Evolutionary conservation across 1,140 invertebrate genomes (phyloP).

Genomic region (Ceratina japonica): DNA sequence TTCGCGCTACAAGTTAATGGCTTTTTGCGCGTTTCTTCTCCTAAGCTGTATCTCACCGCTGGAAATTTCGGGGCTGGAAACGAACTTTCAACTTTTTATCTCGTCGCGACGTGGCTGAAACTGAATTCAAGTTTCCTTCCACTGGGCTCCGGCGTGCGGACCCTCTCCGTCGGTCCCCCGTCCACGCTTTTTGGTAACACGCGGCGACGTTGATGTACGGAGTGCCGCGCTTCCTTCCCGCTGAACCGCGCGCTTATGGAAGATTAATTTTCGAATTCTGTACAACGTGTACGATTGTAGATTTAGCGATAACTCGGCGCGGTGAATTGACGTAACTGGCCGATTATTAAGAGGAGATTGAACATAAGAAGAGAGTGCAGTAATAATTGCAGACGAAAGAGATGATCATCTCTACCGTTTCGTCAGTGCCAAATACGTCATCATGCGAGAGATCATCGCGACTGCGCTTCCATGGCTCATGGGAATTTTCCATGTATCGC

Average conservation of each 20-base stretch:
- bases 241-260: no score
- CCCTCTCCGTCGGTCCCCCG: no score
- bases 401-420: neutral
- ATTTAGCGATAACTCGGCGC: no score
- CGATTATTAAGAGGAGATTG: no score
- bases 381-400: no score
- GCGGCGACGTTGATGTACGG: constrained; percentile 37
- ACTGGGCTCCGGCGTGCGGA: neutral
- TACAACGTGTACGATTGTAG: no score
- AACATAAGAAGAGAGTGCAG: no score
- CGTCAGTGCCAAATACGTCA: constrained; percentile 49
- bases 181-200: neutral
- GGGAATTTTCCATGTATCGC: constrained; percentile 16
- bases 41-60: constrained; percentile 3
- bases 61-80: constrained; percentile 25
- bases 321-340: no score
- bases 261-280: no score
- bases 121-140: constrained; percentile 42
- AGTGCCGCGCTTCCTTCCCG: constrained; percentile 15
- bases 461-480: constrained; percentile 21
- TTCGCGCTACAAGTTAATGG: constrained; percentile 32
- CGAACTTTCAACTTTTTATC: constrained; percentile 46
- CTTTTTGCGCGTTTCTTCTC: neutral
- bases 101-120: constrained; percentile 34
- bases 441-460: constrained; percentile 55